A percentile compares a stretch with the other conserved stretches of the same genome.
Evolutionary conservation across 2,888 invertebrate genomes (phyloP).

Genomic region (Cryptophagus acutangulus): DNA sequence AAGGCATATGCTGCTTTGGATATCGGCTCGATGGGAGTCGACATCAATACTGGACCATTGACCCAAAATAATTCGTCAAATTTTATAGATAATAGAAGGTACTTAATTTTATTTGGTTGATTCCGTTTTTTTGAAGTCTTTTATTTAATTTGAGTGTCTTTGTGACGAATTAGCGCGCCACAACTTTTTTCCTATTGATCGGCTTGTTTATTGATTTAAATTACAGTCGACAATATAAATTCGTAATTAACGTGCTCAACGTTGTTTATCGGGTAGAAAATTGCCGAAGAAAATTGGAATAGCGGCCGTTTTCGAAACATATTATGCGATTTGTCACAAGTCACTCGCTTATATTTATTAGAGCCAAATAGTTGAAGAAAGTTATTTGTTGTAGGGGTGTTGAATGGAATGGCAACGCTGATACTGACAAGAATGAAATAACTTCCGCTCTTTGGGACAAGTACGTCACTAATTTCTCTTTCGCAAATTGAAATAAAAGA

Average conservation of each 20-base stretch:
- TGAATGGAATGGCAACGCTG: constrained; percentile 38
- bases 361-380: too few relatives aligned
- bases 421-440: constrained; percentile 31
- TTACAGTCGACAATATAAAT: too few relatives aligned
- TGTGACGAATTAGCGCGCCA: background rate
- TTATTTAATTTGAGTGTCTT: background rate
- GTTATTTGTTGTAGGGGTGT: constrained; percentile 36
- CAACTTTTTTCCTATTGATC: background rate
- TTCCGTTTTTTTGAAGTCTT: constrained; percentile 1
- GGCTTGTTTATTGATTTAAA: too few relatives aligned
- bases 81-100: constrained; percentile 53
- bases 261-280: too few relatives aligned
- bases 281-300: too few relatives aligned
- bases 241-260: too few relatives aligned
- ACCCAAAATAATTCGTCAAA: constrained; percentile 48
- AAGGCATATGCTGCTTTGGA: constrained; percentile 63
- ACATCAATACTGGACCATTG: constrained; percentile 57
- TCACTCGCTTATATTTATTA: too few relatives aligned
- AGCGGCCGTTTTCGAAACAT: too few relatives aligned
- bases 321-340: too few relatives aligned
- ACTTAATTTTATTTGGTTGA: constrained; percentile 18
- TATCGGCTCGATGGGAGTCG: constrained; percentile 67
- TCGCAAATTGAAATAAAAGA: constrained; percentile 3
- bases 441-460: constrained; percentile 34
- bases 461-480: constrained; percentile 24